These are phyloP conservation scores for Gisinianus flammeolus DNA, from an alignment of 2,888 invertebrate genomes.

Conservation along the genomic window DNA sequence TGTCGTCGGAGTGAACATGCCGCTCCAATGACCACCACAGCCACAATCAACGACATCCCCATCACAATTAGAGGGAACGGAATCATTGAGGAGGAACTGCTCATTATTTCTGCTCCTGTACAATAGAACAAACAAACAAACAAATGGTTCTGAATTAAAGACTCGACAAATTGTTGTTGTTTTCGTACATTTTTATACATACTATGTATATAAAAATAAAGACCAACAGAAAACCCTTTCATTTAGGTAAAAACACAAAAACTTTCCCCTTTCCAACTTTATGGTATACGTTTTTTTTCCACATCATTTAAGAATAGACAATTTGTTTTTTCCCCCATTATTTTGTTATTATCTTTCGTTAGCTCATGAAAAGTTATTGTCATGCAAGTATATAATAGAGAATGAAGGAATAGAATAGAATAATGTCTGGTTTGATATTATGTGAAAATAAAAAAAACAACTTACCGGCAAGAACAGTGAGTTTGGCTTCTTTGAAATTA, in stretches of 20 bases:
- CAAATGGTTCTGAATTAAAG: background rate
- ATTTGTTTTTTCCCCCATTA: too few relatives aligned
- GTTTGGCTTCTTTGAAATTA: slow-evolving; percentile 55
- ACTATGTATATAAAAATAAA: background rate
- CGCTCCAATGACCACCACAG: slow-evolving; percentile 52
- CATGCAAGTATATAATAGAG: too few relatives aligned
- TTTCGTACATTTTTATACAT: background rate
- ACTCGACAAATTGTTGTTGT: background rate
- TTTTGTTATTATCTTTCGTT: too few relatives aligned
- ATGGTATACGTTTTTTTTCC: too few relatives aligned
- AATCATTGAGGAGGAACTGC: slow-evolving; percentile 46
- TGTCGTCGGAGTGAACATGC: slow-evolving; percentile 53
- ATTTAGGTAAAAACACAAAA: too few relatives aligned
- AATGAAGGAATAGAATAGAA: too few relatives aligned
- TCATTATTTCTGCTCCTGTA: slow-evolving; percentile 54
- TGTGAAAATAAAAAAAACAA: background rate
- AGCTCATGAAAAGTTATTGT: too few relatives aligned
- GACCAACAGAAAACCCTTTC: too few relatives aligned
- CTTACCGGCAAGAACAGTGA: slow-evolving; percentile 55
- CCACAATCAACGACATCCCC: slow-evolving; percentile 52
- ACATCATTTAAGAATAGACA: too few relatives aligned
- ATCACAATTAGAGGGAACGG: slow-evolving; percentile 56
- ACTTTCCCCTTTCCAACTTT: too few relatives aligned
- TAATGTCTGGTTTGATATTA: too few relatives aligned
- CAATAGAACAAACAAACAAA: slow-evolving; percentile 5